Base-by-base conservation (phyloP, 1,140 invertebrate genomes). In the Acromyrmex heyeri region DNA sequence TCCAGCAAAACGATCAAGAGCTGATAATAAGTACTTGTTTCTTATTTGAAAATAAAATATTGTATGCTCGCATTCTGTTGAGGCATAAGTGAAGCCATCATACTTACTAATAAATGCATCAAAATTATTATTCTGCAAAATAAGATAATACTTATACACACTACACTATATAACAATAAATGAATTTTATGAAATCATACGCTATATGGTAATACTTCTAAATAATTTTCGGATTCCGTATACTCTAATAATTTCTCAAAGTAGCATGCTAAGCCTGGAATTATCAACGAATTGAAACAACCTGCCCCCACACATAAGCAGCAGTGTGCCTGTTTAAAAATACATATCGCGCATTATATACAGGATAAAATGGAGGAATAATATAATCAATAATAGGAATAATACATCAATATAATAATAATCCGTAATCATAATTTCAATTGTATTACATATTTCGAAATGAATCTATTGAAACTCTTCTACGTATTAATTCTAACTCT, bases 251-350 rank as follows among this genome's bases (percentile, higher is more conserved):
- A 7, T 34, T 34, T 99, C 94, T 99, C 99, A 67, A 99, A 96
- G 95, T 99, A 99, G 95, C 99, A 99, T 1, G 99, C 98, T 90
- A 99, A 92, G 1, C 99, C 99, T 86, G 97, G 98, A 70, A 99
- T 96, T 61, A 97, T 96, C 61, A 94, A 91, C 0, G 98, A 98
- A 93, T 97, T 96, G 93, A 97, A 97, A 93, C 96, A 97, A 24
- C 97, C 97, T 48, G 97, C 97, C 53, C 96, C 96, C 14, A 98
- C 96, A 79, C 96, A 96, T 4, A 98, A 92, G 10, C 96, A 96
- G 92, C 97, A 97, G 1, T 97, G 97, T 59, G 97, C 97, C 96
- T 97, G 90, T 87, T 34, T 21, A 64, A 88, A 62, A 61, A 30
- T 30, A 30, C 30, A 44, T 44, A 44, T 44, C 8, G 2, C 8